Base-by-base conservation (phyloP, 1,140 invertebrate species). In the Uloborus diversus region DNA sequence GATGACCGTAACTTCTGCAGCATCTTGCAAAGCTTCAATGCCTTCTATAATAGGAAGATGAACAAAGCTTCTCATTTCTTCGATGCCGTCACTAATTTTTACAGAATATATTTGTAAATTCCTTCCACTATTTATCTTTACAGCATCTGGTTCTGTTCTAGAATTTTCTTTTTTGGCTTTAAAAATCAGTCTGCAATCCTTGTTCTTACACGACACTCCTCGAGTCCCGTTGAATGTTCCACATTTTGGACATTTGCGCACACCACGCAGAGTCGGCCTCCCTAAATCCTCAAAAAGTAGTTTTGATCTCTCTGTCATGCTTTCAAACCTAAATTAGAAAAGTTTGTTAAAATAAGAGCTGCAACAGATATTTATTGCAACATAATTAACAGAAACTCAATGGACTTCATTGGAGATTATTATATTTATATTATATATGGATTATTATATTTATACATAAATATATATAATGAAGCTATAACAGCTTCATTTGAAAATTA, bases 231-330 rank as follows among this genome's bases (percentile, higher is more conserved):
- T 94, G 66, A 90, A 92, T 3, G 91, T 92, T 0, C 92, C 92
- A 89, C 93, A 94, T 85, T 94, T 93, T 3, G 91, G 91, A 85
- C 93, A 94, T 84, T 92, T 93, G 81, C 91, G 88, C 0, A 94
- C 90, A 80, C 93, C 93, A 83, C 91, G 88, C 81, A 90, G 86
- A 68, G 90, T 93, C 80, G 89, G 91, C 86, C 89, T 92, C 80
- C 92, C 92, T 83, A 92, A 87, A 88, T 90, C 92, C 84, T 86
- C 90, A 84, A 90, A 87, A 1, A 89, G 84, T 17, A 85, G 82
- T 82, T 88, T 88, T 9, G 86, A 57, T 82, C 87, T 88, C 37
- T 85, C 84, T 57, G 85, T 81, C 49, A 76, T 79, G 0, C 35
- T 30, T 9, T 11, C 0, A 42, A n/a, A n/a, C n/a, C n/a, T n/a